Evolutionary conservation across 2,797 vertebrate genomes (phyloP).

Genomic region (Lagocephalus sceleratus): DNA sequence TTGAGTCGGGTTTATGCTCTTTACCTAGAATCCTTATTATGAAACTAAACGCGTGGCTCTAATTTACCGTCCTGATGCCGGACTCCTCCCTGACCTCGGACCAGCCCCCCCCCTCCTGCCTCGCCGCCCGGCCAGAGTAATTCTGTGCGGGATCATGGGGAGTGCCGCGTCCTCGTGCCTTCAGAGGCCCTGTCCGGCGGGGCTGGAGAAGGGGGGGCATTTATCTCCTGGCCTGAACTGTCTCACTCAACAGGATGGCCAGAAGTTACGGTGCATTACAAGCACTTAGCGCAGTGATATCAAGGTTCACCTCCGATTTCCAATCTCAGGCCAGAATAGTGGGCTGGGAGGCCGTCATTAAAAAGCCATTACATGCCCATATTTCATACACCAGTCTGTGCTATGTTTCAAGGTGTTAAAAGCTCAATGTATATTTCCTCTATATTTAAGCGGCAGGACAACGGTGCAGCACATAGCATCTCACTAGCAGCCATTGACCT

Average conservation of each 20-base stretch:
- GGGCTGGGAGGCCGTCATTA: slow-evolving; percentile 83
- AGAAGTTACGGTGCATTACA: slow-evolving; percentile 85
- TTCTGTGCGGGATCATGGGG: slow-evolving; percentile 55
- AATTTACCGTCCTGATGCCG: not conserved
- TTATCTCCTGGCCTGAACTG: slow-evolving; percentile 78
- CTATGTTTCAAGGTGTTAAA: slow-evolving; percentile 86
- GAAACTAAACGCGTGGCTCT: not conserved
- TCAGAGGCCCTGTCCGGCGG: slow-evolving; percentile 63
- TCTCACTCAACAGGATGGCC: slow-evolving; percentile 76
- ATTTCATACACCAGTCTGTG: slow-evolving; percentile 81
- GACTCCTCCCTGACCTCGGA: slow-evolving; percentile 13
- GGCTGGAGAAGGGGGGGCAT: slow-evolving; percentile 69
- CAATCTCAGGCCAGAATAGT: slow-evolving; percentile 82
- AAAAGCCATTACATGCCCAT: slow-evolving; percentile 85
- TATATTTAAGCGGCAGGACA: slow-evolving; percentile 82
- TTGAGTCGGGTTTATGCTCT: too few species aligned
- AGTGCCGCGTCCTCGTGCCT: slow-evolving; percentile 65
- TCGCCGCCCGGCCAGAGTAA: slow-evolving; percentile 32
- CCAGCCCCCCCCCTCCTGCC: slow-evolving; percentile 6
- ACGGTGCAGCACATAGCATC: slow-evolving; percentile 77
- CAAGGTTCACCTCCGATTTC: slow-evolving; percentile 86
- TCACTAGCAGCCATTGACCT: slow-evolving; percentile 83
- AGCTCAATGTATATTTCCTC: slow-evolving; percentile 85
- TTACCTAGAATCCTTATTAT: too few species aligned
- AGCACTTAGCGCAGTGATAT: slow-evolving; percentile 84